Evolutionary conservation across 2,888 invertebrate species (phyloP).

Genomic region (Drosophila robusta): DNA sequence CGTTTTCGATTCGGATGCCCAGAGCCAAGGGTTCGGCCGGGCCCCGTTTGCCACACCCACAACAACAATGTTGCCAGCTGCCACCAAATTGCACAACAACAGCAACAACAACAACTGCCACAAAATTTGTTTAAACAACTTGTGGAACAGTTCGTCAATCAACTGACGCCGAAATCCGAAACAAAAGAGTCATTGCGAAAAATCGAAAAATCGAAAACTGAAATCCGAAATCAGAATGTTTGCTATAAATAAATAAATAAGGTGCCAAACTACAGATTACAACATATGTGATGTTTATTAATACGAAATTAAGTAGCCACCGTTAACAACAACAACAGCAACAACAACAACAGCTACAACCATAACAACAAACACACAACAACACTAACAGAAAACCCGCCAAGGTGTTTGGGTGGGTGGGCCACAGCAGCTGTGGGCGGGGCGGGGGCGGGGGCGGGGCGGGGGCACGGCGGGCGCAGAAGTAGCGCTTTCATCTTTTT

Average conservation of each 20-base stretch:
- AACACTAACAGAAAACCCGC: conserved; percentile 16
- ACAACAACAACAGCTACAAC: conserved; percentile 3
- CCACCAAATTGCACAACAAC: conserved; percentile 63
- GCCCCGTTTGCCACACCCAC: conserved; percentile 59
- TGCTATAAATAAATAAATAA: conserved; percentile 73
- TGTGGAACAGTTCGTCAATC: conserved; percentile 68
- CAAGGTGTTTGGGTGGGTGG: conserved; percentile 69
- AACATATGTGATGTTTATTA: conserved; percentile 80
- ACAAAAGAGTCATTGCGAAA: conserved; percentile 58
- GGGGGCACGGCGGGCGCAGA: conserved; percentile 41
- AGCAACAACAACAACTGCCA: conserved; percentile 10
- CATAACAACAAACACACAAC: background rate
- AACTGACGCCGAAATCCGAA: conserved; percentile 47
- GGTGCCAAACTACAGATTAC: conserved; percentile 75
- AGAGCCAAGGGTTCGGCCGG: conserved; percentile 39
- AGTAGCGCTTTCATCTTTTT: conserved; percentile 78
- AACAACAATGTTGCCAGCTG: conserved; percentile 31
- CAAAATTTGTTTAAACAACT: conserved; percentile 68
- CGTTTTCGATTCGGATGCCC: conserved; percentile 5
- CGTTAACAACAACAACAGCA: conserved; percentile 52
- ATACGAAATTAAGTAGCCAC: conserved; percentile 76
- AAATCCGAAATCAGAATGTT: conserved; percentile 43
- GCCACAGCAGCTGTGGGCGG: conserved; percentile 16
- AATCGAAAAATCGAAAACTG: conserved; percentile 29
- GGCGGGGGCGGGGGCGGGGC: background rate